These are phyloP conservation scores for Hydropsyche tenuis DNA, from an alignment of 1,140 invertebrate species.

Conservation along the genomic window DNA sequence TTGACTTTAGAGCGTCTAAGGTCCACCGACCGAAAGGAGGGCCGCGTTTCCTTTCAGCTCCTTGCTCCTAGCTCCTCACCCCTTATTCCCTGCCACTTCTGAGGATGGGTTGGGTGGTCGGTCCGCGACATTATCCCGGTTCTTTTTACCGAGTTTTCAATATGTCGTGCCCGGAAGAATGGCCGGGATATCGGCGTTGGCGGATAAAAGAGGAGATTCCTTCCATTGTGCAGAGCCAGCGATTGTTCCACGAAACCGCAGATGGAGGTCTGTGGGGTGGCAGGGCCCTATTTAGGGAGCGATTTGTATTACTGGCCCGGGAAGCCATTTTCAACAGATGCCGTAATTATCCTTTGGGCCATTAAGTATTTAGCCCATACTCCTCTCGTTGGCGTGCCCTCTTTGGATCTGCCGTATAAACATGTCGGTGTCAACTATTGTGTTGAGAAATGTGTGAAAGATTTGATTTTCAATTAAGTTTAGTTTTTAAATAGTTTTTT, in stretches of 20 bases:
- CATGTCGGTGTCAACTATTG: slow-evolving; percentile 42
- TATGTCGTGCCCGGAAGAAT: slow-evolving; percentile 39
- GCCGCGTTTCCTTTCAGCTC: background rate
- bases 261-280: background rate
- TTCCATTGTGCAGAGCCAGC: slow-evolving; percentile 42
- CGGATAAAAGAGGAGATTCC: slow-evolving; percentile 46
- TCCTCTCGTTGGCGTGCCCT: background rate
- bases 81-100: too few species aligned
- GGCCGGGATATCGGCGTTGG: slow-evolving; percentile 32
- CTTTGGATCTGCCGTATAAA: slow-evolving; percentile 27
- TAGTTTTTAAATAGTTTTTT: too few species aligned
- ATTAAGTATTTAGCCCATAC: slow-evolving; percentile 47
- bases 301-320: slow-evolving; percentile 49
- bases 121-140: slow-evolving; percentile 31
- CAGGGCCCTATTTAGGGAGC: slow-evolving; percentile 46
- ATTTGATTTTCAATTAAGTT: too few species aligned
- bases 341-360: slow-evolving; percentile 47
- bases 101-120: slow-evolving; percentile 2
- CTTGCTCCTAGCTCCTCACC: too few species aligned
- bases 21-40: too few species aligned
- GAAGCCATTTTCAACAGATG: slow-evolving; percentile 48
- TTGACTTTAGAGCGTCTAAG: slow-evolving; percentile 2
- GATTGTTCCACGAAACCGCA: slow-evolving; percentile 40
- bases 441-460: background rate
- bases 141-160: slow-evolving; percentile 47